Evolutionary conservation across 2,113 vertebrate species (phyloP), one percentile per base, ranked within the genome.

Genomic region (Spilogale gracilis): DNA sequence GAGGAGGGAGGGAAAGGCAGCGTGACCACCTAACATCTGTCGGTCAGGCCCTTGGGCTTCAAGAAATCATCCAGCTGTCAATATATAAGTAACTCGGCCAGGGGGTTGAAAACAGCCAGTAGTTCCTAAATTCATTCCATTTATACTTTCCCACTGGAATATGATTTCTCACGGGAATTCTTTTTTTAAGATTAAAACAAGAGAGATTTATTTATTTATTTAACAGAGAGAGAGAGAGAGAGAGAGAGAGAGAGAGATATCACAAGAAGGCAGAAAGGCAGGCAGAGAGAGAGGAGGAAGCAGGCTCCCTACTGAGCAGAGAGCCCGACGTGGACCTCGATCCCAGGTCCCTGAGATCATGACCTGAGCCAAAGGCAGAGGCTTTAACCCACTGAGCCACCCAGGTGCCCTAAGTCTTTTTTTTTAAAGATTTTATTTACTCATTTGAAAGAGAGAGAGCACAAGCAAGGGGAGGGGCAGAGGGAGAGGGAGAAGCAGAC

Each of bases 121-220:
- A 52, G 30, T 63, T 96, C 23, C 78, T 89, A 88, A 52, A 93
- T 94, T 84, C 93, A 60, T 84, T 85, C 60, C 56, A 89, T 93
- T 73, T 96, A 88, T 52, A 93, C 61, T 89, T 98, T 98, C 43
- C 71, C 85, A 90, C 79, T 89, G 94, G 97, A 98, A 97, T 96
- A 91, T 82, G 96, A 96, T 97, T 97, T 98, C 96, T 97, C 93
- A 93, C 38, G 83, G 88, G 82, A 92, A 85, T 89, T 81, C 83
- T 94, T 92, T 89, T 63, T 69, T 69, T 69, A 69, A 38, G 32
- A 67, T 67, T 38, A 9, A 56, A 56, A 56, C 3, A 54, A 38
- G 2, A 38, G 38, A 38, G 38, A 12, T 58, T 17, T 58, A 58
- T 58, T 58, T 20, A 58, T 58, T 58, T 14, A 58, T 58, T 58